phyloP scores from a whole-genome alignment of 2,888 invertebrate species.

The Oscheius onirici region DNA sequence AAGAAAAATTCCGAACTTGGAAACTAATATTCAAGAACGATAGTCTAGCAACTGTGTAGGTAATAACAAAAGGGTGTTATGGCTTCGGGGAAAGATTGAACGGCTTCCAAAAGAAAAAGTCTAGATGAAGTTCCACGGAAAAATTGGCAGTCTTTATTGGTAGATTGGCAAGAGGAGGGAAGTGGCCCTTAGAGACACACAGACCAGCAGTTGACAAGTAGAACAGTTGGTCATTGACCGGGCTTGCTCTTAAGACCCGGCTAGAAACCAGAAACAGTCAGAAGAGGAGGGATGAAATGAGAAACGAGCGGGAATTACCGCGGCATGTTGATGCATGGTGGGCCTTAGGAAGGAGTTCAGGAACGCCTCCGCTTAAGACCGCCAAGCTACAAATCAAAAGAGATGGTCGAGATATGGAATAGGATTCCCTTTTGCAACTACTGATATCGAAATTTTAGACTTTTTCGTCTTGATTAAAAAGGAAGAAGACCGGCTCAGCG shows the following conservation, averaged over 20 bases:
- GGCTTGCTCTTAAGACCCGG: no score
- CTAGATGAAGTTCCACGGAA: no score
- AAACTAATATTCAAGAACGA: background rate
- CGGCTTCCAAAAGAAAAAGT: no score
- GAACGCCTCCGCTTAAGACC: slow-evolving; percentile 25
- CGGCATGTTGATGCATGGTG: slow-evolving; percentile 28
- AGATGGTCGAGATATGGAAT: background rate
- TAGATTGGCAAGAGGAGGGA: no score
- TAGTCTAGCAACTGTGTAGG: background rate
- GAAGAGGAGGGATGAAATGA: slow-evolving; percentile 11
- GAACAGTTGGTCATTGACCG: background rate
- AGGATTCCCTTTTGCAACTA: background rate
- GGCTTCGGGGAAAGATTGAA: background rate
- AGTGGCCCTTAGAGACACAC: no score
- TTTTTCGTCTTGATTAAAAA: background rate
- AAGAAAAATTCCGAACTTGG: background rate
- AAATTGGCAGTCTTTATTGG: no score
- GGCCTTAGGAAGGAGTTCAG: slow-evolving; percentile 26
- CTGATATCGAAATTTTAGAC: no score
- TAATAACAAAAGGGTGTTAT: background rate
- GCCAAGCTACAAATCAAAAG: background rate
- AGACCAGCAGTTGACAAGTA: no score
- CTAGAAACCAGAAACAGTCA: no score
- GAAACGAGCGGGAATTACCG: slow-evolving; percentile 28
- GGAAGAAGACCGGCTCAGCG: background rate